Conservation (phyloP, 2,113 vertebrate species). For the Otolemur garnettii region DNA sequence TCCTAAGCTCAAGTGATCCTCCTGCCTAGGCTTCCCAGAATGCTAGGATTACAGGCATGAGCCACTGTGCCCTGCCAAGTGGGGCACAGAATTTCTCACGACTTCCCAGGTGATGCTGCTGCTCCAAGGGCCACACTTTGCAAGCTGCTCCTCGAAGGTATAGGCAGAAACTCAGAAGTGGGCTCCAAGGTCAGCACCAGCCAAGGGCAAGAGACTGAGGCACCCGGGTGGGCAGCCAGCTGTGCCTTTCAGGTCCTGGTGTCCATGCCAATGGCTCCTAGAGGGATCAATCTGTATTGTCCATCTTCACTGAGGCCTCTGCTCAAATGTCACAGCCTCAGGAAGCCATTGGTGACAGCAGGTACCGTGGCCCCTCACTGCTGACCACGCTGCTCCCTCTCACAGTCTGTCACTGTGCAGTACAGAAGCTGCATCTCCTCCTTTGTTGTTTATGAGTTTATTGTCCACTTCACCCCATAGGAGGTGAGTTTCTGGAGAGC, state of each 20-base stretch:
- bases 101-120: background rate
- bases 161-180: background rate
- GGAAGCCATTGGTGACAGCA: background rate
- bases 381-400: background rate
- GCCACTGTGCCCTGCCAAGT: too few species aligned
- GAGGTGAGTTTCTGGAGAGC: background rate
- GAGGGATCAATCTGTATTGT: background rate
- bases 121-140: background rate
- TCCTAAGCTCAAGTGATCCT: too few species aligned
- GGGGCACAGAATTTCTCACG: background rate
- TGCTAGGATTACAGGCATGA: too few species aligned
- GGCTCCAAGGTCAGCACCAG: background rate
- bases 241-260: background rate
- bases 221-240: background rate
- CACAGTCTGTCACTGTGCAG: background rate
- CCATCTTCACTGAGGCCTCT: background rate
- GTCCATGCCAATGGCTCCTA: background rate
- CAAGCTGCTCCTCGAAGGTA: accelerated
- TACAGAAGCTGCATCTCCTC: background rate
- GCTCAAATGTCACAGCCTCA: background rate
- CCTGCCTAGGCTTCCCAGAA: too few species aligned
- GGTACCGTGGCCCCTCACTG: background rate
- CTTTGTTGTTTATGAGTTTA: background rate
- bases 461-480: background rate
- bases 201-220: background rate